A percentile compares a stretch with the other conserved stretches of the same genome.
Conservation (phyloP, 2,113 vertebrate species). For the Phylloscopus trochiloides region DNA sequence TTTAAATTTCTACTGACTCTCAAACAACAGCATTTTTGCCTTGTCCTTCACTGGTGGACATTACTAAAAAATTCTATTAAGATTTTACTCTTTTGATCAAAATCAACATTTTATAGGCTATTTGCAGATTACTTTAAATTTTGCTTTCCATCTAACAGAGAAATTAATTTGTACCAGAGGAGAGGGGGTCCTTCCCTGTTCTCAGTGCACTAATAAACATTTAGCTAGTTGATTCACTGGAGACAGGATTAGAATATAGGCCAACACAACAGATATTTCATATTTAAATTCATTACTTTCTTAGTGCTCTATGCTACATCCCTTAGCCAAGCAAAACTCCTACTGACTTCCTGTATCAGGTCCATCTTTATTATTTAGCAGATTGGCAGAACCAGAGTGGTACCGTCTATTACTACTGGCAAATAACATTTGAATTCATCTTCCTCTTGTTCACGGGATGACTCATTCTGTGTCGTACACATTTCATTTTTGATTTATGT, state of each 20-base stretch:
- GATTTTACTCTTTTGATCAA: neutral
- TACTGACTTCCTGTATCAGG: slow-evolving; percentile 38
- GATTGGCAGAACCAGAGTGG: slow-evolving; percentile 47
- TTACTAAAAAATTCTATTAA: neutral
- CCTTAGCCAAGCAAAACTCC: slow-evolving; percentile 41
- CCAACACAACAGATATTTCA: neutral
- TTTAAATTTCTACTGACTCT: neutral
- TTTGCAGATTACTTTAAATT: neutral
- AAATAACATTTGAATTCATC: slow-evolving; percentile 61
- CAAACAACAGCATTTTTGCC: neutral
- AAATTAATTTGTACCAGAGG: neutral
- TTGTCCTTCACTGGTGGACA: neutral
- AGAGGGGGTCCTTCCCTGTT: neutral
- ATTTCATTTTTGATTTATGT: slow-evolving; percentile 75
- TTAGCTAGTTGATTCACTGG: neutral
- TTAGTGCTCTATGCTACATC: neutral
- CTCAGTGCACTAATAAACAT: neutral
- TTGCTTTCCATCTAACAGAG: neutral
- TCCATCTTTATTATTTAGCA: slow-evolving; percentile 38
- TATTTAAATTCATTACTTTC: slow-evolving; percentile 20
- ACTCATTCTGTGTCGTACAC: slow-evolving; percentile 68
- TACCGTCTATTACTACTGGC: slow-evolving; percentile 53
- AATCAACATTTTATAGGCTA: neutral
- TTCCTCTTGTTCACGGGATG: slow-evolving; percentile 63
- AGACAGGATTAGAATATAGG: neutral